A percentile compares a stretch with the other conserved stretches of the same genome.
phyloP scores from a whole-genome alignment of 2,888 invertebrate genomes.

The Frankliniella fusca region DNA sequence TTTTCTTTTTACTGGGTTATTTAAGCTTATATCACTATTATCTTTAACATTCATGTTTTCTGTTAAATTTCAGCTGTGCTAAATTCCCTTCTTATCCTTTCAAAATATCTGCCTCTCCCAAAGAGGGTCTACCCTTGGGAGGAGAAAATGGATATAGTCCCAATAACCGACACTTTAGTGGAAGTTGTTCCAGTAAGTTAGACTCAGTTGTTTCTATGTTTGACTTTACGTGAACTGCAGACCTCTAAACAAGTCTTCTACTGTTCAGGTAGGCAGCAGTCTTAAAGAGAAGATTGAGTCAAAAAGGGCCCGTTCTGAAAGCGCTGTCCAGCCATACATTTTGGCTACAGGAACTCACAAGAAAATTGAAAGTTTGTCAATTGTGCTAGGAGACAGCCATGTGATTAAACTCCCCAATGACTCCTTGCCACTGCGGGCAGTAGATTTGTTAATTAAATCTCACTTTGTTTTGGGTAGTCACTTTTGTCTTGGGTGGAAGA shows the following conservation, averaged over 20 bases:
- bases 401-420: background rate
- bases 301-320: too few species aligned
- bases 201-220: too few species aligned
- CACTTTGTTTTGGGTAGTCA: background rate
- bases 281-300: too few species aligned
- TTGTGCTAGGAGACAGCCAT: background rate
- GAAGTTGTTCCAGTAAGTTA: background rate
- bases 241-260: too few species aligned
- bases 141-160: background rate
- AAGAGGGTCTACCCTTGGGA: background rate
- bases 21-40: too few species aligned
- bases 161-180: background rate
- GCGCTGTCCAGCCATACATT: background rate
- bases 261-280: too few species aligned
- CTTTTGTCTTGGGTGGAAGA: background rate
- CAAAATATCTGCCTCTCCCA: background rate
- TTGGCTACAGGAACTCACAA: background rate
- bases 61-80: background rate
- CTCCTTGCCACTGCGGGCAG: background rate
- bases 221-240: background rate
- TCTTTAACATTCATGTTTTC: too few species aligned
- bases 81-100: background rate
- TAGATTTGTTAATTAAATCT: background rate
- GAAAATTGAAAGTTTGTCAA: background rate
- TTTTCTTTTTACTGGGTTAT: too few species aligned